Evolutionary conservation across 2,113 vertebrate species (phyloP).

Genomic region (human (Homo sapiens)): DNA sequence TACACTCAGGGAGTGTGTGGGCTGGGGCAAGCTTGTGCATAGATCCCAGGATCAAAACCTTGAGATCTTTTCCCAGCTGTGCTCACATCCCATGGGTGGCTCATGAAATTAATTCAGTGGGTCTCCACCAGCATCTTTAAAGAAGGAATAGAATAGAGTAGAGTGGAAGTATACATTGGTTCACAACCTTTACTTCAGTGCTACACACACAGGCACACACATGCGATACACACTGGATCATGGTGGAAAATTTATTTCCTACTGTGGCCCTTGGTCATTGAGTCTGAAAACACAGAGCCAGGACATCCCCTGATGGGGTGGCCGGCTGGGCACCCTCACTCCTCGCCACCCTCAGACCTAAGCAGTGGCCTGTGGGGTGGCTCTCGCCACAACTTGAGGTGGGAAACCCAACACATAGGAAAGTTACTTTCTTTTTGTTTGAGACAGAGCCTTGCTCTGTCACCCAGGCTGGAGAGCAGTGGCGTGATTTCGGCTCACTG

Average conservation of each 20-base stretch:
- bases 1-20: background rate
- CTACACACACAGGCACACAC: background rate
- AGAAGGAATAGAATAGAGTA: background rate
- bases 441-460: background rate
- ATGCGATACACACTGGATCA: accelerated
- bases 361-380: background rate
- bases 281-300: background rate
- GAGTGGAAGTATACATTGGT: too few species aligned
- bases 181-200: too few species aligned
- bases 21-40: accelerated
- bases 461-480: background rate
- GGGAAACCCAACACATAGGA: background rate
- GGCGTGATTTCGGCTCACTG: background rate
- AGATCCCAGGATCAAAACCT: background rate
- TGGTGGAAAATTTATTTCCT: background rate
- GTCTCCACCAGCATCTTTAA: background rate
- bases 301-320: accelerated
- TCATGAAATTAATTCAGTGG: background rate
- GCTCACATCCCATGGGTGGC: background rate
- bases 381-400: background rate
- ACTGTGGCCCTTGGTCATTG: background rate
- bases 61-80: background rate
- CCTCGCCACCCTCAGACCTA: background rate
- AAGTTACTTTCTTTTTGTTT: background rate
- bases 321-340: background rate